Conservation (phyloP, 2,888 invertebrate species). For the Lasioglossum vierecki region DNA sequence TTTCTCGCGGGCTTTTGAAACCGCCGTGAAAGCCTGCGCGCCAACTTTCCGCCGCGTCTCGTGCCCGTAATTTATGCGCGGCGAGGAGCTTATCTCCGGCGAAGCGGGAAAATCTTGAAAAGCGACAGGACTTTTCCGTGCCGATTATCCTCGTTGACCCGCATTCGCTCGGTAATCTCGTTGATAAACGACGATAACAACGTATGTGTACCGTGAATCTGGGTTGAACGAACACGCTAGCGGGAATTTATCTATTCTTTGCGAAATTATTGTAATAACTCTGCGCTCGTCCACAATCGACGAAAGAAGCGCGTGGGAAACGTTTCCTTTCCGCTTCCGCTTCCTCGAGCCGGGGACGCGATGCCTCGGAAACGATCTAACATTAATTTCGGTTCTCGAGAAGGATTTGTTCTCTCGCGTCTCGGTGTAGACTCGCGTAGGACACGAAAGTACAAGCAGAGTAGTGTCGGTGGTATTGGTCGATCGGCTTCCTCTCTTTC, state of each 20-base stretch:
- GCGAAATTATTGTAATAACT: conserved; percentile 47
- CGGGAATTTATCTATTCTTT: conserved; percentile 35
- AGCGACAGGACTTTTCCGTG: not conserved
- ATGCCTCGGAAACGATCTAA: not conserved
- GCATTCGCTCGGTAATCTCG: conserved; percentile 23
- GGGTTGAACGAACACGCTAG: conserved; percentile 27
- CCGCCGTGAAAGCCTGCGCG: conserved; percentile 31
- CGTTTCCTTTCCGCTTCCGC: conserved; percentile 9
- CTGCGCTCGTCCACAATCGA: conserved; percentile 29
- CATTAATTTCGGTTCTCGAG: not conserved
- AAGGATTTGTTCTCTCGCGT: not conserved
- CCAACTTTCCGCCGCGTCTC: not conserved
- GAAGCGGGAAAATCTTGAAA: not conserved
- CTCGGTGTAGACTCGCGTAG: conserved; percentile 1
- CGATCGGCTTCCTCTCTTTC: conserved; percentile 61
- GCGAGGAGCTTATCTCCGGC: not conserved
- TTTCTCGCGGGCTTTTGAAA: conserved; percentile 38
- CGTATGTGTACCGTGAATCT: conserved; percentile 49
- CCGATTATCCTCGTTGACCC: not conserved
- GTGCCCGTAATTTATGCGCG: conserved; percentile 23
- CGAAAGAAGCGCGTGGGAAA: conserved; percentile 60
- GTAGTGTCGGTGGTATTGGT: conserved; percentile 40
- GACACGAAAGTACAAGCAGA: not conserved
- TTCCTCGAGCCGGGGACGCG: not conserved
- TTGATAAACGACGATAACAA: conserved; percentile 51